Percentiles rank a stretch among this genome's conserved stretches.
Conservation (phyloP, 2,888 invertebrate species). For the Hirtodrosophila alboralis region DNA sequence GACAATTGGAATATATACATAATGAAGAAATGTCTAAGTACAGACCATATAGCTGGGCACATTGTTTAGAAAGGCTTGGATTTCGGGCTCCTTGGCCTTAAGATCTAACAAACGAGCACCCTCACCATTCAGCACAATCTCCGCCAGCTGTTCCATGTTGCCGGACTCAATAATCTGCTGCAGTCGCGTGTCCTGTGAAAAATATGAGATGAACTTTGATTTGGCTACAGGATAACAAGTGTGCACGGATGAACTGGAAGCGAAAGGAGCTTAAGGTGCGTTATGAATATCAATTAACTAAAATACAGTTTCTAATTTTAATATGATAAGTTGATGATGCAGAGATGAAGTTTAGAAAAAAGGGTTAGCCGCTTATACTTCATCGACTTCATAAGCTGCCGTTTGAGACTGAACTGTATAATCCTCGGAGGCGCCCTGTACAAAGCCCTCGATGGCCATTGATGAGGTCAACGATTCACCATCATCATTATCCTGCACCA, state of each 20-base stretch:
- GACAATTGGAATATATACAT: slow-evolving; percentile 6
- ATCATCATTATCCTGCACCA: slow-evolving; percentile 54
- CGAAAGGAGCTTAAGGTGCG: slow-evolving; percentile 5
- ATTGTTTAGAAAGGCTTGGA: slow-evolving; percentile 94
- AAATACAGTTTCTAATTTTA: too few species aligned
- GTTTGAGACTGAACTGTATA: slow-evolving; percentile 84
- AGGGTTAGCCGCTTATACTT: slow-evolving; percentile 72
- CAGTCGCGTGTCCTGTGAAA: slow-evolving; percentile 87
- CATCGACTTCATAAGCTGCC: slow-evolving; percentile 82
- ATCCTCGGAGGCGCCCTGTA: slow-evolving; percentile 84
- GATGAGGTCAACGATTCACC: slow-evolving; percentile 81
- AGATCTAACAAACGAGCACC: slow-evolving; percentile 90
- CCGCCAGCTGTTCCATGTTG: slow-evolving; percentile 95
- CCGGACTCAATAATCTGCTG: slow-evolving; percentile 88
- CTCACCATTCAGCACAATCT: slow-evolving; percentile 94
- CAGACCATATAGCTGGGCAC: slow-evolving; percentile 94
- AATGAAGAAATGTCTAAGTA: not conserved
- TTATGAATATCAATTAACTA: not conserved
- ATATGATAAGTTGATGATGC: too few species aligned
- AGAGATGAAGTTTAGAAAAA: slow-evolving; percentile 16
- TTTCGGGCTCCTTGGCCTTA: slow-evolving; percentile 89
- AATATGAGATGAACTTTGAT: slow-evolving; percentile 15
- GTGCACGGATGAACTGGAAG: slow-evolving; percentile 32
- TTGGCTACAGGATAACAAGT: slow-evolving; percentile 3
- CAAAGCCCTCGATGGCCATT: slow-evolving; percentile 83